Percentiles rank a stretch among this genome's conserved stretches.
phyloP scores from a whole-genome alignment of 1,140 invertebrate species.

The Euborellia annulipes region DNA sequence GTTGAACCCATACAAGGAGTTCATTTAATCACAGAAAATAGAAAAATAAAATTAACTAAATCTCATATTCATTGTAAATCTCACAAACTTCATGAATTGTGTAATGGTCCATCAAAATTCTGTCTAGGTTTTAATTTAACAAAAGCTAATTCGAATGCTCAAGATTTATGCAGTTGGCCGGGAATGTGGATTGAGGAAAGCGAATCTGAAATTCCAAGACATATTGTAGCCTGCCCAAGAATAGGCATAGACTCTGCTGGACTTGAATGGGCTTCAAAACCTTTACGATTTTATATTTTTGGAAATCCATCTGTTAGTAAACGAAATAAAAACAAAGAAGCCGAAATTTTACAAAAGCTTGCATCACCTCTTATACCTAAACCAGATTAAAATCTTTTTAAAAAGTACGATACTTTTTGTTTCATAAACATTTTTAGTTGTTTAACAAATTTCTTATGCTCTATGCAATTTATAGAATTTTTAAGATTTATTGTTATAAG shows the following conservation, averaged over 20 bases:
- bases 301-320: conserved; percentile 39
- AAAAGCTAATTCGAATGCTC: conserved; percentile 39
- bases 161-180: conserved; percentile 32
- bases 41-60: too few relatives aligned
- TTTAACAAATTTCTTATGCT: too few relatives aligned
- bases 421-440: too few relatives aligned
- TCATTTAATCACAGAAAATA: conserved; percentile 17
- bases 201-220: conserved; percentile 18
- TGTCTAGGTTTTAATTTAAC: conserved; percentile 49
- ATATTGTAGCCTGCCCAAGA: conserved; percentile 37
- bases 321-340: conserved; percentile 32
- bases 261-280: conserved; percentile 42
- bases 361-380: too few relatives aligned
- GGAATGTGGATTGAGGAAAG: conserved; percentile 43
- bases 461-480: too few relatives aligned
- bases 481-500: too few relatives aligned
- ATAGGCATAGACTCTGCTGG: conserved; percentile 54
- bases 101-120: conserved; percentile 64
- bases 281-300: conserved; percentile 48
- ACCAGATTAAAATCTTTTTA: too few relatives aligned
- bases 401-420: too few relatives aligned
- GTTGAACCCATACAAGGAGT: conserved; percentile 49
- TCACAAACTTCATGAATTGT: conserved; percentile 40
- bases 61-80: too few relatives aligned
- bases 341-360: neutral